Base-by-base conservation (phyloP, 2,113 vertebrate genomes). In the Piliocolobus tephrosceles region DNA sequence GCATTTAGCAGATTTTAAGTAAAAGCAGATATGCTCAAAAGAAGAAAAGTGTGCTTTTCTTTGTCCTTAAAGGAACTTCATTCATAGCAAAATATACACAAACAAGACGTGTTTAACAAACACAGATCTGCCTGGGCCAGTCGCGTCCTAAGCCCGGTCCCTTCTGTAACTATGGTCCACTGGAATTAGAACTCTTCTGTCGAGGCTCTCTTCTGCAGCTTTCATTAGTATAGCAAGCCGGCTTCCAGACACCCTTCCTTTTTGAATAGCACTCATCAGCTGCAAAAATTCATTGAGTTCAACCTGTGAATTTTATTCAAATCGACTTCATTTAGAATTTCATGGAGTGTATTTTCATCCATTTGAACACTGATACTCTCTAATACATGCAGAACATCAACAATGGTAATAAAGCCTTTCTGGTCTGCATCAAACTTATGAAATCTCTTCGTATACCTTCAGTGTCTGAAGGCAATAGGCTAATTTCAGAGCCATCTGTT, bases 231-330 rank as follows among this genome's bases (percentile, higher is more conserved):
- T 99, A 20, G 99, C 99, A 87, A 99, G 98, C 0, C 99, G 98
- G 98, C 99, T 99, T 92, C 99, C 99, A 0, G 99, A 99, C 92
- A 99, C 99, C 0, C 99, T 99, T 23, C 99, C 99, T 98, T 99
- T 99, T 98, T 99, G 99, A 95, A 99, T 99, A 1, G 99, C 99
- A 4, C 99, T 99, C 99, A 99, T 99, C 76, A 99, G 99, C 99
- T 99, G 99, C 98, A 99, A 97, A 98, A 99, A 99, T 97, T 99
- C 99, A 73, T 99, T 98, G 83, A 99, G 99, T 96, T 99, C 99
- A 40, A 99, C 99, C 94, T 99, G 99, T n/a, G 99, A 1, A 99
- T 99, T 91, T 99, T 99, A 98, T 99, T 99, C 90, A 99, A 99
- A 95, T 99, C 99, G 85, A 99, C 99, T 95, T 99, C 99, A 9